Evolutionary conservation across 2,888 invertebrate species (phyloP), one percentile per base, ranked within the genome.

Genomic region (Catonia carolina): DNA sequence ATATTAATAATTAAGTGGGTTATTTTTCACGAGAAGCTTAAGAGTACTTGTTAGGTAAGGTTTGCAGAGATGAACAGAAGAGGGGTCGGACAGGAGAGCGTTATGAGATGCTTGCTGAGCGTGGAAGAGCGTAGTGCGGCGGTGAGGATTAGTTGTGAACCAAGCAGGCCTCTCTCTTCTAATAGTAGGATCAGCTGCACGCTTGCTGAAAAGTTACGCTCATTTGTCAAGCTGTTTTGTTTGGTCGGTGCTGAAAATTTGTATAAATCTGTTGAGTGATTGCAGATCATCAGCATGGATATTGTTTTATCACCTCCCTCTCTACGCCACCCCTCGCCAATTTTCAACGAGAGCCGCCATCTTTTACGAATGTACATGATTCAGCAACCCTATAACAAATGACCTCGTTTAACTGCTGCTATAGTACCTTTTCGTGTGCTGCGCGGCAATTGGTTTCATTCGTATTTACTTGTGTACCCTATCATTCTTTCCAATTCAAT

Each of bases 241-340:
- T 57, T 57, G 57, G 57, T 53, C 57, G 57, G 47, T 53, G 52
- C 52, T 56, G 57, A 57, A 57, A 57, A 57, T 57, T 57, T 57
- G 57, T 57, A 41, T 57, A 57, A 57, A 57, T 57, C 57, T 57
- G 53, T 48, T 57, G 57, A 57, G 49, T 57, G 57, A 57, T 57
- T 14, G 57, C 53, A 39, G 39, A 53, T 57, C 57, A 53, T 57
- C 57, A 57, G 49, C 20, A 48, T 49, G 37, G 39, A 49, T 57
- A 57, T 57, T 57, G 57, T 57, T 57, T 48, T 57, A 57, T 57
- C 56, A 53, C 47, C 49, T 37, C 57, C 53, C 45, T 48, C 22
- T 8, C 22, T 15, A 22, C 45, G 23, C 45, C 23, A 10, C 12
- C 12, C 4, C 22, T 22, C 15, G 2, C 22, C 1, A 15, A 2